A percentile compares a stretch with the other conserved stretches of the same genome.
These are phyloP conservation scores for Serripes groenlandicus DNA, from an alignment of 2,888 invertebrate genomes.

Conservation along the genomic window DNA sequence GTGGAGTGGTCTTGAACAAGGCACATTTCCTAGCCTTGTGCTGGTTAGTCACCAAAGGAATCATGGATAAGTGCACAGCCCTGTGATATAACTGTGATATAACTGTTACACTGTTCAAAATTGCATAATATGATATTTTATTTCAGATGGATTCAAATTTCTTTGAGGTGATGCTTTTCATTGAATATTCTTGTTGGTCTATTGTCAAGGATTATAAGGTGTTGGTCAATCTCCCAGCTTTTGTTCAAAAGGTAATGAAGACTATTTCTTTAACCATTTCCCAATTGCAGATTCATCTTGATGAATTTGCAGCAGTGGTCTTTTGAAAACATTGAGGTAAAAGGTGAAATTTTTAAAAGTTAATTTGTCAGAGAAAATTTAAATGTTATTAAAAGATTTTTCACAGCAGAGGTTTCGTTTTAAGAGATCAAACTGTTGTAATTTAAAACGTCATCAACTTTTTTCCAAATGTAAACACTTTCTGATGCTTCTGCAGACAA, in stretches of 20 bases:
- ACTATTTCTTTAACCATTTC: background rate
- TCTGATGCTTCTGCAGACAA: too few species aligned
- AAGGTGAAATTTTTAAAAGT: too few species aligned
- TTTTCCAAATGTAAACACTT: too few species aligned
- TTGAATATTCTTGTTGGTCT: slow-evolving; percentile 56
- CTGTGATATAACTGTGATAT: background rate
- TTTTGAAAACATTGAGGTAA: too few species aligned
- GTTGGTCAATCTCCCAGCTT: slow-evolving; percentile 44
- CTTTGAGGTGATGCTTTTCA: background rate
- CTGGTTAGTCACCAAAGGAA: background rate
- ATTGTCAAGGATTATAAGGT: slow-evolving; percentile 57
- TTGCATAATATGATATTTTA: background rate
- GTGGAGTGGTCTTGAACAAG: background rate
- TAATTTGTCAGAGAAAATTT: too few species aligned
- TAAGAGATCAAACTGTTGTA: too few species aligned
- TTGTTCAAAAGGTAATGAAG: slow-evolving; percentile 46
- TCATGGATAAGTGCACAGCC: background rate
- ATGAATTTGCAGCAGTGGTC: too few species aligned
- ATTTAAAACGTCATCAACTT: too few species aligned
- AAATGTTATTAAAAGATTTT: too few species aligned
- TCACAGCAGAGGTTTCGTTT: too few species aligned
- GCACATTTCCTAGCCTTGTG: background rate
- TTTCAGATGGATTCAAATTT: slow-evolving; percentile 4
- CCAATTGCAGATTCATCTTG: too few species aligned
- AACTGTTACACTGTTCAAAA: background rate